Base-by-base conservation (phyloP, 2,113 vertebrate species). In the Vulpes vulpes region DNA sequence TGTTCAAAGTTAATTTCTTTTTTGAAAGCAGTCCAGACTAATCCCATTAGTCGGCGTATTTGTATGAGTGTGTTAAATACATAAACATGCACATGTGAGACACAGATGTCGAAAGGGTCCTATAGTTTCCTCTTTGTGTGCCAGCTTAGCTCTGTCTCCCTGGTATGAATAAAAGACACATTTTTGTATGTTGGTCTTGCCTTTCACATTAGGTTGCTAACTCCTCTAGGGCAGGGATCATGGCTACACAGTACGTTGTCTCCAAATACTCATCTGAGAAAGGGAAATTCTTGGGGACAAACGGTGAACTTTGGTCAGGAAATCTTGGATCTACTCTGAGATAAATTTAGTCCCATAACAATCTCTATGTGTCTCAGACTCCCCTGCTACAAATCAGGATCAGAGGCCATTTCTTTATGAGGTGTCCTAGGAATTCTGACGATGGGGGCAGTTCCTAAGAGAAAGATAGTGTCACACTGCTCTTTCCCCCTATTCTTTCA, bases 261-360 rank as follows among this genome's bases (percentile, higher is more conserved):
- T 83, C 35, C 51, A 55, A 49, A 91, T 64, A 93, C 32, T n/a
- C n/a, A 67, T 51, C 22, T 78, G 51, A 95, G 38, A 93, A 96
- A 95, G 3, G 8, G 32, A 96, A 65, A 57, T 93, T 67, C 43
- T 88, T 16, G 2, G 65, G 32, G 32, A 35, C 16, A 87, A 71
- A 89, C 10, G 64, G 67, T 92, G 19, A 93, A 94, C 12, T 27
- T 78, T 69, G 43, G 23, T 87, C 57, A 96, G 60, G n/a, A 92
- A 88, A 76, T 84, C 49, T 51, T 91, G 38, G 14, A 49, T 86
- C 0, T 27, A 69, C 5, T 79, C 6, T 16, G 11, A 89, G 5
- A 81, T 90, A 51, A 90, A 38, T 49, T 86, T 81, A 86, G 55
- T 89, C 69, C 89, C 65, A 78, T 85, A 96, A 82, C n/a, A 82